Conservation (phyloP, 2,113 vertebrate genomes). For the Psilopogon haemacephalus region DNA sequence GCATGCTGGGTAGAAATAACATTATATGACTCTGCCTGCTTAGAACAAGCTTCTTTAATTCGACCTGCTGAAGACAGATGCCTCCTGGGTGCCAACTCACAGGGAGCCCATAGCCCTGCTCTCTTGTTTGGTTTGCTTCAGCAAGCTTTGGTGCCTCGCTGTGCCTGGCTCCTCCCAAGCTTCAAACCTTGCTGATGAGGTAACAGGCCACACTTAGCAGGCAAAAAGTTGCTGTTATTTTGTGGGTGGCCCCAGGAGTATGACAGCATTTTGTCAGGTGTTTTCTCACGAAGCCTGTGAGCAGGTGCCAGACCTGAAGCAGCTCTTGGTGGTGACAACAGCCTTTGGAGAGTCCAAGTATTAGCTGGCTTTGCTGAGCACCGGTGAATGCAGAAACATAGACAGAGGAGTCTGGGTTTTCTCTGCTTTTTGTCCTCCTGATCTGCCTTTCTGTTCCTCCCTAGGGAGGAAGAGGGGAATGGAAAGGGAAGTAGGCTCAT, state of each 20-base stretch:
- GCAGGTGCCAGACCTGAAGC: rapidly evolving
- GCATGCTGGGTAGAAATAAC: no score
- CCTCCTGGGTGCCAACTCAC: background rate
- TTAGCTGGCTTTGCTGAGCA: background rate
- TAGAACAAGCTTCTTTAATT: no score
- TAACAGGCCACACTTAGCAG: no score
- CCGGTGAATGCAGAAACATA: background rate
- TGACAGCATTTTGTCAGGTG: rapidly evolving
- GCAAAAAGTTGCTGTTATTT: no score
- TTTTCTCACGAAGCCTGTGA: background rate
- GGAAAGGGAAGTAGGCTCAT: background rate
- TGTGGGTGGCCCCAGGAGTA: no score
- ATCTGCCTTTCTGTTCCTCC: background rate
- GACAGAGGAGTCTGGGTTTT: background rate
- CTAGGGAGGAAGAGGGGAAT: background rate
- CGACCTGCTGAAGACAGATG: background rate
- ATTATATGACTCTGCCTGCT: no score
- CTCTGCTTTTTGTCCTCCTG: background rate
- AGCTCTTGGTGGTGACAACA: rapidly evolving
- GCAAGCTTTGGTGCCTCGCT: rapidly evolving
- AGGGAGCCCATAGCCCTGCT: rapidly evolving
- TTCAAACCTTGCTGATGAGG: background rate
- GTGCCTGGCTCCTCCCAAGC: rapidly evolving
- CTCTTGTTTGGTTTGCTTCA: rapidly evolving
- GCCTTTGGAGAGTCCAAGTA: background rate